Evolutionary conservation across 1,140 invertebrate genomes (phyloP).

Genomic region (Cryptotermes secundus): DNA sequence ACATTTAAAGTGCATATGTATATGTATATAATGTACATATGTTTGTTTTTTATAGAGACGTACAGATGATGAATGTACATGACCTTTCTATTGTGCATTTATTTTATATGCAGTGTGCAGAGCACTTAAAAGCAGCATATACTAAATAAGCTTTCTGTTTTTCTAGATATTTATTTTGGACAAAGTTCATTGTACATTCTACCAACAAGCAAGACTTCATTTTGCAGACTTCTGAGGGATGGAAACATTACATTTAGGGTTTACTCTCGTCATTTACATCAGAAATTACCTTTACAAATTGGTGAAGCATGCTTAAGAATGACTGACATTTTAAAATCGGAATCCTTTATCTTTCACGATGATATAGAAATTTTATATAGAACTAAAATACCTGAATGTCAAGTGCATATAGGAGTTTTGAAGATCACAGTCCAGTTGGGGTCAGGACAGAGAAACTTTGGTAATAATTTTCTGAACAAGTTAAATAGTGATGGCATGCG

Average conservation of each 20-base stretch:
- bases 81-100: too few species aligned
- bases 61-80: too few species aligned
- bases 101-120: too few species aligned
- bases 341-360: background rate
- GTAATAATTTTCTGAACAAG: background rate
- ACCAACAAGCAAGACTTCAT: background rate
- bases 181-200: slow-evolving; percentile 8
- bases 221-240: background rate
- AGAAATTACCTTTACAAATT: background rate
- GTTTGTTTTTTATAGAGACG: too few species aligned
- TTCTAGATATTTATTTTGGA: slow-evolving; percentile 19
- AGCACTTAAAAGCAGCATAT: too few species aligned
- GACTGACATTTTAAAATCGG: background rate
- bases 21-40: too few species aligned
- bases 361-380: background rate
- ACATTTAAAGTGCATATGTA: too few species aligned
- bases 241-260: background rate
- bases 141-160: background rate
- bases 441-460: background rate
- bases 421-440: background rate
- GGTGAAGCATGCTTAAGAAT: background rate
- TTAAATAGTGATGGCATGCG: too few species aligned
- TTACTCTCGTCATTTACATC: slow-evolving; percentile 21
- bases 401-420: background rate
- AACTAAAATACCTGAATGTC: background rate